These are phyloP conservation scores for Saimiri boliviensis DNA, from an alignment of 2,113 vertebrate genomes.

Conservation along the genomic window DNA sequence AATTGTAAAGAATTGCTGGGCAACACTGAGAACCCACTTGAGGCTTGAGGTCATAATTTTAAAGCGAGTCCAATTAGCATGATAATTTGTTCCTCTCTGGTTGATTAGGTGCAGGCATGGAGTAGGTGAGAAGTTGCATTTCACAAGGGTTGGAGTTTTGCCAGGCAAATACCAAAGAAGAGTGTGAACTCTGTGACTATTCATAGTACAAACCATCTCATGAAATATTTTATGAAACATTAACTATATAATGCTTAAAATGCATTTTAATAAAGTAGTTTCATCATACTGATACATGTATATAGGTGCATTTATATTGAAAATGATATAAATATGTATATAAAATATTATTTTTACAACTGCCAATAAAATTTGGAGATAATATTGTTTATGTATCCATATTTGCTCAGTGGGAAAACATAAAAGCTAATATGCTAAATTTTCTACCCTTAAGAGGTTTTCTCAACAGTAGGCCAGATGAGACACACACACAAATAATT, in stretches of 20 bases:
- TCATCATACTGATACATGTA: not conserved
- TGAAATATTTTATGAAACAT: slow-evolving; percentile 19
- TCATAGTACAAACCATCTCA: not conserved
- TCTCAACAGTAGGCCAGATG: not conserved
- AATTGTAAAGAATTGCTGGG: not conserved
- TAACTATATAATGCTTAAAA: not conserved
- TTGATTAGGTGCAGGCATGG: not conserved
- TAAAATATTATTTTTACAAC: not conserved
- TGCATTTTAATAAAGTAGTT: not conserved
- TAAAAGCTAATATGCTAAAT: not conserved
- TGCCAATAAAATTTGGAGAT: not conserved
- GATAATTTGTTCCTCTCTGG: not conserved
- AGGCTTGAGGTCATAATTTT: slow-evolving; percentile 16
- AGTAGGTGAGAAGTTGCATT: not conserved
- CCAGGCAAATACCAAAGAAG: slow-evolving; percentile 3
- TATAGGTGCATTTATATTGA: not conserved
- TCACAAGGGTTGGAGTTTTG: not conserved
- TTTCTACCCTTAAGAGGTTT: not conserved
- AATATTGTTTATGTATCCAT: not conserved
- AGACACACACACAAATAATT: not conserved
- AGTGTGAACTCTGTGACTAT: not conserved
- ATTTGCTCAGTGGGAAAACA: not conserved
- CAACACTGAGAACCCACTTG: not conserved
- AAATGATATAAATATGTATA: not conserved
- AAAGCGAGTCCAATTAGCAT: not conserved